phyloP scores from a whole-genome alignment of 2,113 vertebrate species.

The Ptychochromis oligacanthus region DNA sequence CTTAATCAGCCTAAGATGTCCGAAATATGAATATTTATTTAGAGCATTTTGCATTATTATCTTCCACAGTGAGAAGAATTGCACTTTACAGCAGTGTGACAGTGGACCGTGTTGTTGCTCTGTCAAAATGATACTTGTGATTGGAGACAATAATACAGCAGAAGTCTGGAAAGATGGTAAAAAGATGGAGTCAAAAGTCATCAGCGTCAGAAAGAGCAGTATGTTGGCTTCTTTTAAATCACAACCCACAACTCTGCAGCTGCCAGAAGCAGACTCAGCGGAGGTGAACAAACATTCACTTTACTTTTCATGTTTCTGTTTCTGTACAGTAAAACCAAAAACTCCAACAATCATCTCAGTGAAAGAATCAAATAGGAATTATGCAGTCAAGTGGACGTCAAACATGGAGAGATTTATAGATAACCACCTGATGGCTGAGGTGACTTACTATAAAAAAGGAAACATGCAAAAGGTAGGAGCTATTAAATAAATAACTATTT shows the following conservation, averaged over 20 bases:
- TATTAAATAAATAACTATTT: too few species aligned
- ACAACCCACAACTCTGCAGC: background rate
- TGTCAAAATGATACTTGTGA: rapidly evolving
- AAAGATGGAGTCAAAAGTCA: background rate
- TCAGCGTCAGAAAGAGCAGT: background rate
- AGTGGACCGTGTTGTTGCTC: conserved; percentile 46
- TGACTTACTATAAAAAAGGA: conserved; percentile 65
- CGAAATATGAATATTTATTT: background rate
- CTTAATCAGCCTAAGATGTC: too few species aligned
- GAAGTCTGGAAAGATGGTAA: conserved; percentile 22
- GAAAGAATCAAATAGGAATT: conserved; percentile 27
- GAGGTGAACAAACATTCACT: background rate
- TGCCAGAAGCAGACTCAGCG: background rate
- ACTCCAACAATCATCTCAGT: conserved; percentile 55
- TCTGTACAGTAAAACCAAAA: conserved; percentile 68
- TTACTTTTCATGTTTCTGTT: background rate
- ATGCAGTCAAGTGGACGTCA: conserved; percentile 48
- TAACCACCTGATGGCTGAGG: rapidly evolving
- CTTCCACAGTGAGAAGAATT: background rate
- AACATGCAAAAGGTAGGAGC: conserved; percentile 30
- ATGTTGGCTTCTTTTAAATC: conserved; percentile 30
- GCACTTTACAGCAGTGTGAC: background rate
- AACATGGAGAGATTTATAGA: rapidly evolving
- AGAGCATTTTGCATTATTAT: background rate
- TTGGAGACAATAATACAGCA: rapidly evolving